Evolutionary conservation across 2,797 vertebrate species (phyloP).

Genomic region (Acropternis orthonyx): DNA sequence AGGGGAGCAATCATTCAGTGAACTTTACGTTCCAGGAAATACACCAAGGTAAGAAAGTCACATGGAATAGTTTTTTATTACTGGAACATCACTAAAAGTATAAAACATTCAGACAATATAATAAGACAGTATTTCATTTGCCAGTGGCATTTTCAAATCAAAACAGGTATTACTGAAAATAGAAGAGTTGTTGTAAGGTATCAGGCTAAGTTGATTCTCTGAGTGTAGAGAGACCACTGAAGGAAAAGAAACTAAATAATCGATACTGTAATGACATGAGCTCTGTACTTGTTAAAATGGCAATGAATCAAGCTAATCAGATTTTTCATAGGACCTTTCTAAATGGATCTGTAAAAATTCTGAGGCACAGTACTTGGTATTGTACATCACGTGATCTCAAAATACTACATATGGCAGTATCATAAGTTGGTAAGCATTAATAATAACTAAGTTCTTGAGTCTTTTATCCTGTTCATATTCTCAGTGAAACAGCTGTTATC

Average conservation of each 20-base stretch:
- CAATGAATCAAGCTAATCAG: constrained; percentile 36
- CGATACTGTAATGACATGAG: constrained; percentile 4
- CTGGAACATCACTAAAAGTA: background rate
- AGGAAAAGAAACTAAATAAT: constrained; percentile 16
- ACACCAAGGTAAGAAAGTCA: background rate
- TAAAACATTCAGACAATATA: background rate
- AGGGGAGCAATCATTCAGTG: background rate
- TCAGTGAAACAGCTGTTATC: background rate
- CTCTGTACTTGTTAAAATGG: background rate
- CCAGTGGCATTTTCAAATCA: background rate
- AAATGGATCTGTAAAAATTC: constrained; percentile 29
- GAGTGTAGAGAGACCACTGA: background rate
- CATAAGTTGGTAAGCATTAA: background rate
- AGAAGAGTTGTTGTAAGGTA: background rate
- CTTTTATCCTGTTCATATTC: background rate
- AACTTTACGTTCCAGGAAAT: background rate
- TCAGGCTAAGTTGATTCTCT: background rate
- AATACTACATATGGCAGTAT: background rate
- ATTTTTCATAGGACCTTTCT: constrained; percentile 42
- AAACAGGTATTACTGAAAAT: background rate
- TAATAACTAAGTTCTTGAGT: background rate
- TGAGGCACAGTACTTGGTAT: background rate
- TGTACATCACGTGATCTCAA: background rate
- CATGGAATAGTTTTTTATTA: background rate
- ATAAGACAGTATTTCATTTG: background rate